Evolutionary conservation across 2,888 invertebrate species (phyloP).

Genomic region (Cephus sareptanus): DNA sequence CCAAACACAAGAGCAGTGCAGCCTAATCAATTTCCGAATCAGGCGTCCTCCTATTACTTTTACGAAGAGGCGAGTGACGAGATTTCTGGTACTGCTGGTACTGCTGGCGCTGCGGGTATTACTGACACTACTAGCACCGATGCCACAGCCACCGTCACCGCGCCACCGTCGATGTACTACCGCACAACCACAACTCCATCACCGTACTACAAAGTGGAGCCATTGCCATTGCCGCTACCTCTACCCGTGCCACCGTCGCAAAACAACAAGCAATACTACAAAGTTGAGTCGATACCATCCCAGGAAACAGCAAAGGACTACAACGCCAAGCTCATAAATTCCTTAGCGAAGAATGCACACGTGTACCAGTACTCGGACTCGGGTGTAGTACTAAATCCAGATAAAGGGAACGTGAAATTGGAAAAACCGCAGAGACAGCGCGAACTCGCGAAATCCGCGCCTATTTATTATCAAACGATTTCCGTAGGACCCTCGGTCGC

Average conservation of each 20-base stretch:
- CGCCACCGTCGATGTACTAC: slow-evolving; percentile 36
- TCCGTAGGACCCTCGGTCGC: slow-evolving; percentile 35
- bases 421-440: slow-evolving; percentile 40
- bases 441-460: slow-evolving; percentile 39
- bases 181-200: slow-evolving; percentile 46
- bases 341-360: slow-evolving; percentile 46
- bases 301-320: slow-evolving; percentile 45
- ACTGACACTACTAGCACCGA: slow-evolving; percentile 20
- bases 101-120: slow-evolving; percentile 17
- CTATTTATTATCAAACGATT: slow-evolving; percentile 48
- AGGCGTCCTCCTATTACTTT: slow-evolving; percentile 76
- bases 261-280: slow-evolving; percentile 34
- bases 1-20: slow-evolving; percentile 34
- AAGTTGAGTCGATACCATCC: slow-evolving; percentile 34
- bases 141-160: slow-evolving; percentile 21
- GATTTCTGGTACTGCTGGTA: slow-evolving; percentile 37
- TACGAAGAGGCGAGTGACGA: slow-evolving; percentile 71
- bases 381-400: slow-evolving; percentile 23
- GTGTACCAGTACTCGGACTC: slow-evolving; percentile 44
- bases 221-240: not conserved
- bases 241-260: slow-evolving; percentile 11
- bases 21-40: slow-evolving; percentile 40
- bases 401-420: slow-evolving; percentile 31
- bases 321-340: slow-evolving; percentile 47
- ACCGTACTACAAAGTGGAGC: slow-evolving; percentile 38